Evolutionary conservation across 37 sponge, comb jelly and placozoan species (phyloP).

Genomic region (Oopsacas minuta): DNA sequence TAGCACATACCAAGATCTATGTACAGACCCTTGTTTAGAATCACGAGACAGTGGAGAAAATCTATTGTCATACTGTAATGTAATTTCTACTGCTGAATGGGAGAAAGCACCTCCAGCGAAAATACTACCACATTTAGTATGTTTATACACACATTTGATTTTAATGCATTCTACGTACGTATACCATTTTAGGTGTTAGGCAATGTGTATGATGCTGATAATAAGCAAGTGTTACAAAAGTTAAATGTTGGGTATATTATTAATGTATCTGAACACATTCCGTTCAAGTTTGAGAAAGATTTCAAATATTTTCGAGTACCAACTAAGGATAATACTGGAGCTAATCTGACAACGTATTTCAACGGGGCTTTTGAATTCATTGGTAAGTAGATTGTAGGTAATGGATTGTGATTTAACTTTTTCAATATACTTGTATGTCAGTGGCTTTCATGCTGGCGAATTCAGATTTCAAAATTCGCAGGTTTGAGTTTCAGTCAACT

Average conservation of each 20-base stretch:
- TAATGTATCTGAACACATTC: not conserved
- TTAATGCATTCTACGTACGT: no score
- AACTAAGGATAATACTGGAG: not conserved
- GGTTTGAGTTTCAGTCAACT: no score
- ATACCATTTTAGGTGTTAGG: not conserved
- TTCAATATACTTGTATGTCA: no score
- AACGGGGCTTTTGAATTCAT: slow-evolving; percentile 72
- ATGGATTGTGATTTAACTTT: no score
- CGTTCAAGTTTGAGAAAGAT: not conserved
- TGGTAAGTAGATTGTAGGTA: slow-evolving; percentile 34
- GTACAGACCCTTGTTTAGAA: not conserved
- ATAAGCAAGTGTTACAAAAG: not conserved
- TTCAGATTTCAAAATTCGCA: no score
- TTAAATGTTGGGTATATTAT: not conserved
- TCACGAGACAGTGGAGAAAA: not conserved
- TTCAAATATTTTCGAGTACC: not conserved
- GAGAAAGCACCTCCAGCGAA: slow-evolving; percentile 8
- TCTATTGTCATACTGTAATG: not conserved
- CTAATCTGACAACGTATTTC: slow-evolving; percentile 57
- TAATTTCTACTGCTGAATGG: not conserved
- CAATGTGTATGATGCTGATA: not conserved
- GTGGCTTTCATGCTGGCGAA: no score
- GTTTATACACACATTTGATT: not conserved
- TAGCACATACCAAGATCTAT: not conserved
- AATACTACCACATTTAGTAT: slow-evolving; percentile 3